Percentiles rank a stretch among this genome's conserved stretches.
phyloP scores from a whole-genome alignment of 2,113 vertebrate species.

The Erythrolamprus reginae region DNA sequence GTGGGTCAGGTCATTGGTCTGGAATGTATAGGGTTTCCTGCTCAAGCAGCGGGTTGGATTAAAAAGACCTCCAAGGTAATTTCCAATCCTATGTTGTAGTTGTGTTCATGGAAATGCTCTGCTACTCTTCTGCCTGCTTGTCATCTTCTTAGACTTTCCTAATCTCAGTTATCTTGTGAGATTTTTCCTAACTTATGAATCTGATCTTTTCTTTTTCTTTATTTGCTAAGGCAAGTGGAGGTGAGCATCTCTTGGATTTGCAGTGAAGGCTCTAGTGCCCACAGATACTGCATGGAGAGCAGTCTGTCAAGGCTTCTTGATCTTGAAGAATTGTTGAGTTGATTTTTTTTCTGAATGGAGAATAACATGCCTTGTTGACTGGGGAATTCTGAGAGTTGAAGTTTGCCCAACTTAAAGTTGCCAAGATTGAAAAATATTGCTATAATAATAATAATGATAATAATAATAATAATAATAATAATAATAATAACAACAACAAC shows the following conservation, averaged over 20 bases:
- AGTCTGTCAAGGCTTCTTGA: background rate
- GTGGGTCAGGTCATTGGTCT: too few relatives aligned
- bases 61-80: too few relatives aligned
- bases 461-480: too few relatives aligned
- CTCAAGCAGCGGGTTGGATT: too few relatives aligned
- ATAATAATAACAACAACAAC: too few relatives aligned
- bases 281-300: background rate
- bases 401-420: background rate
- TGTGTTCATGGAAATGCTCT: too few relatives aligned
- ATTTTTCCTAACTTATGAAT: background rate
- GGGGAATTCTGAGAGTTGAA: background rate
- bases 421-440: background rate
- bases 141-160: background rate
- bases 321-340: background rate
- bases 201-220: background rate
- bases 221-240: background rate
- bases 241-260: background rate
- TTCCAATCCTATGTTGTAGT: too few relatives aligned
- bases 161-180: background rate
- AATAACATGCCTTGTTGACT: background rate
- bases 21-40: too few relatives aligned
- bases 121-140: too few relatives aligned
- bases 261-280: background rate
- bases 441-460: too few relatives aligned
- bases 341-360: background rate